Conservation (phyloP, 2,888 invertebrate genomes). For the Leptopilina drosophilae region DNA sequence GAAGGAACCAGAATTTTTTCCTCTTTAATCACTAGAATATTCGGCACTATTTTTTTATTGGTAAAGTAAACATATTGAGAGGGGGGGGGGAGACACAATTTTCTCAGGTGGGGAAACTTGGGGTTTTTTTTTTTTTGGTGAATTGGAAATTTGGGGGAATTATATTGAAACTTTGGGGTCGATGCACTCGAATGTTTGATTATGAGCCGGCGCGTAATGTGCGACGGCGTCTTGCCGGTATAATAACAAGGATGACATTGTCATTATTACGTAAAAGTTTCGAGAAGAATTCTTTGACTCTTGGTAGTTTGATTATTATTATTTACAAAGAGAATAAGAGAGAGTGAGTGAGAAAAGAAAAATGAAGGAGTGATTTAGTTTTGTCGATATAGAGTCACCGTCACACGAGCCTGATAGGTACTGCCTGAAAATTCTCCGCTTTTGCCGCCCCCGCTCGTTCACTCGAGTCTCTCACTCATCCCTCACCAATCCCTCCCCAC, state of each 20-base stretch:
- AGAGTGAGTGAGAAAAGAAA: too few species aligned
- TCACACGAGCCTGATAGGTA: slow-evolving; percentile 68
- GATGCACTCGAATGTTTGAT: slow-evolving; percentile 74
- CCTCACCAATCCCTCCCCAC: slow-evolving; percentile 67
- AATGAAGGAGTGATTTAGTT: too few species aligned
- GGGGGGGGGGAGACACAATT: too few species aligned
- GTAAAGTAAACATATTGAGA: too few species aligned
- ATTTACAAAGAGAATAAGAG: too few species aligned
- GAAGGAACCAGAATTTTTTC: too few species aligned
- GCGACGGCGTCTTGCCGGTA: slow-evolving; percentile 42
- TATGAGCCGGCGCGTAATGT: slow-evolving; percentile 76
- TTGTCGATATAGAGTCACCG: slow-evolving; percentile 63
- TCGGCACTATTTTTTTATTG: too few species aligned
- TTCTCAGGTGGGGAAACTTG: too few species aligned
- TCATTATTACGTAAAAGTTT: slow-evolving; percentile 46
- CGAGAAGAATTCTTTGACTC: too few species aligned
- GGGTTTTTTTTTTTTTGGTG: too few species aligned
- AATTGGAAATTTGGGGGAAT: not conserved
- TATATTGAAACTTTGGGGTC: slow-evolving; percentile 62
- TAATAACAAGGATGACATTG: slow-evolving; percentile 47
- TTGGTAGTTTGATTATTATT: too few species aligned
- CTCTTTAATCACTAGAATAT: too few species aligned
- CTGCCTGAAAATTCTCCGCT: slow-evolving; percentile 68
- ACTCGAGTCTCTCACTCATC: slow-evolving; percentile 62
- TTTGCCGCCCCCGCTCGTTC: slow-evolving; percentile 66